Evolutionary conservation across 2,888 invertebrate genomes (phyloP), one percentile per base, ranked within the genome.

Genomic region (Thymelicus lineola): DNA sequence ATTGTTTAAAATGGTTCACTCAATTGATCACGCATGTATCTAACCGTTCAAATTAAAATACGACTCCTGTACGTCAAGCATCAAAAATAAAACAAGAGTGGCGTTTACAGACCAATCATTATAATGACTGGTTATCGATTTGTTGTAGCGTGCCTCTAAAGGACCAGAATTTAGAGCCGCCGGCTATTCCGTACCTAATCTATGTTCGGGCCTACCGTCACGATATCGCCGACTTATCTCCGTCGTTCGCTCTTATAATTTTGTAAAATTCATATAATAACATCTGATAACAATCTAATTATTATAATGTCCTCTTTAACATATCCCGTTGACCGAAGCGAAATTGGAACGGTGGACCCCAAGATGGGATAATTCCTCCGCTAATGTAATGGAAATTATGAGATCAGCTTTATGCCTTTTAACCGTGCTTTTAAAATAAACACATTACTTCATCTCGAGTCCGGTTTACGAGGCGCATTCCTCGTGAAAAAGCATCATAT

Each of bases 271-370:
- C 90, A 86, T 91, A 91, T 91, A 91, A 93, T 92, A 92, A 91
- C 83, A 87, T 91, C 90, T 90, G 91, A 92, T 92, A 92, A 91
- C 91, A 89, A 91, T 92, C 91, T 91, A 90, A 93, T 92, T 92
- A 91, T 93, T 90, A 91, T 93, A 93, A 93, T 92, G 90, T 90
- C 88, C 92, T 92, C 85, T 90, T 93, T 92, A 93, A 90, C 90
- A 92, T 93, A 91, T 90, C 87, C 89, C 89, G 89, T 90, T 88
- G 85, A 83, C 81, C 69, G 58, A 58, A 46, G 77, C 85, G 74
- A 90, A 91, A 91, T 92, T 90, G 86, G 89, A 86, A 83, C 85
- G 86, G 82, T 58, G 69, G 63, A 59, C 48, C 68, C 63, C 81
- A 83, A 85, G 89, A 85, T 80, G 84, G 85, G 87, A 87, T 91